Evolutionary conservation across 2,797 vertebrate genomes (phyloP).

Genomic region (Lepilemur septentrionalis): DNA sequence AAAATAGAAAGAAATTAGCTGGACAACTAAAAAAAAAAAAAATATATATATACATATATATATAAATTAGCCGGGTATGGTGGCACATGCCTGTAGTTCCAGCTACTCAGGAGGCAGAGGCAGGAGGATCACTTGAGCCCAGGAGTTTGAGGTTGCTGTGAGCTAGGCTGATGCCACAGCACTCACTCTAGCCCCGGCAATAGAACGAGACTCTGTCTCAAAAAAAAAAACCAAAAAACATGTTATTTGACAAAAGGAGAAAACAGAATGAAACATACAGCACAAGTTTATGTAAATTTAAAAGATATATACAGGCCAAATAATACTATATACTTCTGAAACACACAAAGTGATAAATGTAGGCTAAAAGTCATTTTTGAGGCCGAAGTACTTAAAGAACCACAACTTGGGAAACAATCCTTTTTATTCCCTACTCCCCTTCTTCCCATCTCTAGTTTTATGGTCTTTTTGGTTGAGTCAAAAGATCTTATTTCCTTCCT

Average conservation of each 20-base stretch:
- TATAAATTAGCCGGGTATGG: too few species aligned
- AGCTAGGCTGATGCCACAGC: too few species aligned
- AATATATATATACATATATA: too few species aligned
- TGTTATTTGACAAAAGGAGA: slow-evolving; percentile 14
- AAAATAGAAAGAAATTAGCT: too few species aligned
- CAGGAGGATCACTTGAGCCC: too few species aligned
- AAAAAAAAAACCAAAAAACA: background rate
- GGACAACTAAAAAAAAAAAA: too few species aligned
- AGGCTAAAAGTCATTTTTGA: slow-evolving; percentile 3
- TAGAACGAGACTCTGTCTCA: too few species aligned
- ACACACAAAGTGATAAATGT: slow-evolving; percentile 37
- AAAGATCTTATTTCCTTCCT: slow-evolving; percentile 63
- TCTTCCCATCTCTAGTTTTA: slow-evolving; percentile 6
- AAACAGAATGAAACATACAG: background rate
- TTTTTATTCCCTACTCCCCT: background rate
- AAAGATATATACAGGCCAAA: background rate
- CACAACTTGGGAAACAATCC: slow-evolving; percentile 22
- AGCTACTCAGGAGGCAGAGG: too few species aligned
- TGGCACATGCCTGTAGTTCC: too few species aligned
- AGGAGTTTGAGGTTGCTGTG: too few species aligned
- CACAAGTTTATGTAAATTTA: slow-evolving; percentile 9
- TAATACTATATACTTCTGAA: background rate
- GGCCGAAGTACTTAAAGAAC: slow-evolving; percentile 3
- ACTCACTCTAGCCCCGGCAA: too few species aligned
- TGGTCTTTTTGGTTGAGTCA: background rate